Evolutionary conservation across 2,888 invertebrate species (phyloP).

Genomic region (Sycophila texana): DNA sequence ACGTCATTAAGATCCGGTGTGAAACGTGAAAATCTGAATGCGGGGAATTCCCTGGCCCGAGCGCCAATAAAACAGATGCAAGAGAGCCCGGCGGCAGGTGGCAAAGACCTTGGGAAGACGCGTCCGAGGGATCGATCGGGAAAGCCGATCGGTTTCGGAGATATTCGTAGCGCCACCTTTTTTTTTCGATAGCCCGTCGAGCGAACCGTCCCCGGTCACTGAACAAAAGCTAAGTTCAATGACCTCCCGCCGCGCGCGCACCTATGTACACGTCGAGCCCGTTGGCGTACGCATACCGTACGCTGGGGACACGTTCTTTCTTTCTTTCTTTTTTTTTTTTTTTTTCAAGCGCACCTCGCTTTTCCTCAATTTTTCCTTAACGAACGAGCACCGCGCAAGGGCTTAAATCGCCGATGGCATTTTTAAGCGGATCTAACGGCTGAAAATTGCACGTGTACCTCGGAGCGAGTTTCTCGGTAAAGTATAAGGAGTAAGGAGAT

Average conservation of each 20-base stretch:
- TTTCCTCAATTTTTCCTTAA: neutral
- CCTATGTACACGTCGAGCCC: neutral
- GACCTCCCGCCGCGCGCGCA: conserved; percentile 30
- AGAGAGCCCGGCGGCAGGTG: conserved; percentile 31
- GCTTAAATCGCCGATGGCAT: neutral
- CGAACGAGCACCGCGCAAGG: neutral
- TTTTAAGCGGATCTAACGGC: too few species aligned
- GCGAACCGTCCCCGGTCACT: conserved; percentile 13
- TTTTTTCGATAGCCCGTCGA: conserved; percentile 31
- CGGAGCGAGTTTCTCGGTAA: too few species aligned
- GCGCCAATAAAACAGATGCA: neutral
- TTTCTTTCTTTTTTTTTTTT: too few species aligned
- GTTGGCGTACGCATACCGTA: neutral
- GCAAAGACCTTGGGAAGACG: conserved; percentile 50
- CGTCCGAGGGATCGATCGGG: conserved; percentile 36
- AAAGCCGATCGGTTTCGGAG: conserved; percentile 35
- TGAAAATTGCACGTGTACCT: too few species aligned
- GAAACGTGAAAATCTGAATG: too few species aligned
- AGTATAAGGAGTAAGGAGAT: too few species aligned
- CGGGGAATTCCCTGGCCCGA: too few species aligned
- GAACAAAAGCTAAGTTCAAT: conserved; percentile 55
- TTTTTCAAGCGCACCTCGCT: neutral
- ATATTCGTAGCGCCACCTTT: neutral
- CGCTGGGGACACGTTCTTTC: conserved; percentile 13
- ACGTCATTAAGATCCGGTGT: too few species aligned